These are phyloP conservation scores for Calyptommatus sinebrachiatus DNA, from an alignment of 2,113 vertebrate genomes.

Conservation along the genomic window DNA sequence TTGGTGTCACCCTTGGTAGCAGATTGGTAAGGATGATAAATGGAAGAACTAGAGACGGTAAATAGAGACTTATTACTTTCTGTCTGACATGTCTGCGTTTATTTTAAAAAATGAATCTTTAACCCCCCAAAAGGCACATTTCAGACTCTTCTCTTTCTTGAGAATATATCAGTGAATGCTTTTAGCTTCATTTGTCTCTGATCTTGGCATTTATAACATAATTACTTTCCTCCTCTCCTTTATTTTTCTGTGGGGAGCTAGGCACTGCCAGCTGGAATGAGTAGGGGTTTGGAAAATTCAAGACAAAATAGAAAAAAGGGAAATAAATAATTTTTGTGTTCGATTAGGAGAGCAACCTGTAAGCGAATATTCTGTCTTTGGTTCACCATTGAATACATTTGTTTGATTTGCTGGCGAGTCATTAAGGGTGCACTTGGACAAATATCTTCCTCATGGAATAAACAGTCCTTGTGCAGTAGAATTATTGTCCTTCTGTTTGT, in stretches of 20 bases:
- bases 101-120: background rate
- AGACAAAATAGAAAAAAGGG: background rate
- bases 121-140: background rate
- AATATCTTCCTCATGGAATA: too few species aligned
- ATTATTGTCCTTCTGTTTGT: too few species aligned
- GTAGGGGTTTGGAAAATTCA: background rate
- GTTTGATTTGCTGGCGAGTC: too few species aligned
- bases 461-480: too few species aligned
- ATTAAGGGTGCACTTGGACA: too few species aligned
- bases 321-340: too few species aligned
- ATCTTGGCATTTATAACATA: background rate
- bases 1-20: conserved; percentile 13
- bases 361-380: too few species aligned
- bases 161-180: background rate
- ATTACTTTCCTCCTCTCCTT: background rate
- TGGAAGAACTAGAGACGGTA: background rate
- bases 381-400: too few species aligned
- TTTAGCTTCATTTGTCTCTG: background rate
- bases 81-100: background rate
- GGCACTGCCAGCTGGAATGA: too few species aligned
- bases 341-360: too few species aligned
- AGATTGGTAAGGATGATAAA: background rate
- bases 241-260: background rate
- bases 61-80: background rate
- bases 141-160: background rate